Base-by-base conservation (phyloP, 2,113 vertebrate genomes). In the Zosterops japonicus region DNA sequence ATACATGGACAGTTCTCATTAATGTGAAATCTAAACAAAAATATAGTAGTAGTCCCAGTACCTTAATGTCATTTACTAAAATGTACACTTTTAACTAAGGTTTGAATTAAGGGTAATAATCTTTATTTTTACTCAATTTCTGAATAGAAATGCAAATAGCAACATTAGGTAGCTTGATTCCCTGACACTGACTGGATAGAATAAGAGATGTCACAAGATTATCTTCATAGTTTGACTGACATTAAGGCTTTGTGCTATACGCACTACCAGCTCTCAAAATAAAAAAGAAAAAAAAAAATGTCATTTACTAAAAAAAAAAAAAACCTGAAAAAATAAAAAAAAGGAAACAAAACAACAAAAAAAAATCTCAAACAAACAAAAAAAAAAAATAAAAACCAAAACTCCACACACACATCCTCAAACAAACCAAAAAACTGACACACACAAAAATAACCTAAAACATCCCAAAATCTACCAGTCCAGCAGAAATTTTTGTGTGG, bases 321-420 rank as follows among this genome's bases (percentile, higher is more conserved):
- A 22, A 8, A 1, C n/a, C n/a, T n/a, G n/a, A 4, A 39, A 39
- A 39, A 39, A 39, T 39, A 39, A 23, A 33, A 7, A 3, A 22
- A 6, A 2, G 21, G 3, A 9, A 22, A 33, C 3, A 0, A 24
- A 60, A 49, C 13, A 27, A 49, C 3, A 3, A 39, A 39, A 36
- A 28, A 53, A 52, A 44, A 6, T 0, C 11, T 8, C 5, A 10
- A 23, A 33, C 8, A 39, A 50, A 29, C 2, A 52, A 31, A 17
- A 2, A 8, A 14, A 2, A 3, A n/a, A 29, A 50, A 49, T 8
- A 28, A 59, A 35, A 13, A 9, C 3, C 8, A 22, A 44, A 36
- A 17, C 6, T 20, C 4, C 12, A 7, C 13, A 18, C 8, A 23
- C 11, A 14, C 6, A 18, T 28, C 20, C 8, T 8, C 7, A 6